Conservation (phyloP, 2,888 invertebrate species). For the Cataglyphis altisquamis region DNA sequence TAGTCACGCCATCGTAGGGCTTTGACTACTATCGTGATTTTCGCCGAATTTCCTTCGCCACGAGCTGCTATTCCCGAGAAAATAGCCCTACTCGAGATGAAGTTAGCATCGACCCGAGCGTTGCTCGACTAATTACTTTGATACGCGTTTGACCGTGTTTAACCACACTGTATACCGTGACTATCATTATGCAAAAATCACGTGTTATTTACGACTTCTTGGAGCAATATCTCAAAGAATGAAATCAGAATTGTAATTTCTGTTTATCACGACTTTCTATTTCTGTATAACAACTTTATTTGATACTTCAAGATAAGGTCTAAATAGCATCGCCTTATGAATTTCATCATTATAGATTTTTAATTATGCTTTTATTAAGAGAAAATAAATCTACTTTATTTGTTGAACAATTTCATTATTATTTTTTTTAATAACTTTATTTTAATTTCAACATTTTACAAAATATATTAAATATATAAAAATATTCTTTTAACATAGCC, state of each 20-base stretch:
- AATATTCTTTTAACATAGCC: not conserved
- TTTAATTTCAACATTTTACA: not conserved
- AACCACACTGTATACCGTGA: constrained; percentile 50
- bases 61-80: constrained; percentile 37
- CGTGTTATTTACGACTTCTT: constrained; percentile 31
- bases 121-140: constrained; percentile 60
- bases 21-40: constrained; percentile 9
- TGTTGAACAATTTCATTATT: not conserved
- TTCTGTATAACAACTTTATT: constrained; percentile 26
- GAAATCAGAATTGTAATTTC: not conserved
- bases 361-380: not conserved
- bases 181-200: constrained; percentile 50
- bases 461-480: constrained; percentile 12
- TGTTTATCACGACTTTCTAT: constrained; percentile 5
- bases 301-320: constrained; percentile 15
- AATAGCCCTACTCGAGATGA: constrained; percentile 45
- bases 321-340: constrained; percentile 8
- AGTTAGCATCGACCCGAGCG: constrained; percentile 57
- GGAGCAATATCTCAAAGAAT: not conserved
- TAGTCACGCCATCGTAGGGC: not conserved
- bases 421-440: not conserved
- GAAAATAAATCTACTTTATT: not conserved
- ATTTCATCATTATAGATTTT: not conserved
- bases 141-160: constrained; percentile 57
- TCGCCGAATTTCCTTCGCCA: constrained; percentile 31